These are phyloP conservation scores for Eleutherodactylus coqui DNA, from an alignment of 2,797 vertebrate species.

Conservation along the genomic window DNA sequence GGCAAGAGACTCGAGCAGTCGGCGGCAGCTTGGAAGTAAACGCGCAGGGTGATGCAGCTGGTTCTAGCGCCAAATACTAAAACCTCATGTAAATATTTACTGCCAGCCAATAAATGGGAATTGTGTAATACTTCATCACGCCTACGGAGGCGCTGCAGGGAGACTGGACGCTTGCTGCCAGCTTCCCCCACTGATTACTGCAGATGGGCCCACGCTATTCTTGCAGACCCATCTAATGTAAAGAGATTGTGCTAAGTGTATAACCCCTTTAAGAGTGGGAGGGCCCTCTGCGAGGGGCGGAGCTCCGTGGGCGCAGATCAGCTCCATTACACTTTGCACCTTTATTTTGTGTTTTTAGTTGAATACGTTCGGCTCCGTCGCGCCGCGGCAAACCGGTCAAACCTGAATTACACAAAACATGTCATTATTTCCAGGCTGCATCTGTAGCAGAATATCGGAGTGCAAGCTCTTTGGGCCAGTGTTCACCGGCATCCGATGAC, in stretches of 20 bases:
- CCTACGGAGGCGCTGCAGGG: too few relatives aligned
- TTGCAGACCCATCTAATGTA: too few relatives aligned
- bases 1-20: not conserved
- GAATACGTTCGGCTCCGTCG: not conserved
- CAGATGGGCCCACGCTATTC: too few relatives aligned
- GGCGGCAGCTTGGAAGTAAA: conserved; percentile 42
- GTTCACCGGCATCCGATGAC: not conserved
- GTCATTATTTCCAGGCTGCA: not conserved
- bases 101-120: too few relatives aligned
- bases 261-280: too few relatives aligned
- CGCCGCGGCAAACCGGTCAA: conserved; percentile 6
- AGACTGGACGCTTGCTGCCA: too few relatives aligned
- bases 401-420: conserved; percentile 24
- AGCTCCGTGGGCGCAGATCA: too few relatives aligned
- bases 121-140: too few relatives aligned
- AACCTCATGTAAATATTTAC: conserved; percentile 14
- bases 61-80: not conserved
- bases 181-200: too few relatives aligned
- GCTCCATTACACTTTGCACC: not conserved
- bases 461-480: not conserved
- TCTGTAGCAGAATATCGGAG: not conserved
- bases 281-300: too few relatives aligned
- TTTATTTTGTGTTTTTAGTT: conserved; percentile 22
- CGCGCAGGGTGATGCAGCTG: conserved; percentile 24
- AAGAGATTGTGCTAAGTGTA: too few relatives aligned